These are phyloP conservation scores for Drosophila kambysellisi DNA, from an alignment of 2,888 invertebrate species.

Conservation along the genomic window DNA sequence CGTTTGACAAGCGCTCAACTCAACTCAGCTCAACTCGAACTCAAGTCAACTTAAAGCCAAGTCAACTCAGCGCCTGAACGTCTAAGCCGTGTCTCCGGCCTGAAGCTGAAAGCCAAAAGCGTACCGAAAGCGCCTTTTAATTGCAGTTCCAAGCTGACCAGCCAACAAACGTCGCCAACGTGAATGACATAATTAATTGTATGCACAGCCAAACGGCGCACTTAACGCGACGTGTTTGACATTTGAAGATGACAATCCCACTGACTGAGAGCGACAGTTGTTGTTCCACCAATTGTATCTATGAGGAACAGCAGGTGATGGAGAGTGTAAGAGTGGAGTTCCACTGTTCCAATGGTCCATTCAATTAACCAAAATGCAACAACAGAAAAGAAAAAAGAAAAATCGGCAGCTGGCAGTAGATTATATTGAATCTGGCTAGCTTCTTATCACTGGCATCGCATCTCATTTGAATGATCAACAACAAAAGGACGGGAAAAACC, in stretches of 20 bases:
- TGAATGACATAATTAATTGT: slow-evolving; percentile 83
- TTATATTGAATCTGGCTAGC: slow-evolving; percentile 15
- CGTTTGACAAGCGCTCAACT: slow-evolving; percentile 83
- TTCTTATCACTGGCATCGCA: slow-evolving; percentile 43
- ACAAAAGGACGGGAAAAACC: slow-evolving; percentile 33
- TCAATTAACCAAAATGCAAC: slow-evolving; percentile 41
- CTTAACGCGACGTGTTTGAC: slow-evolving; percentile 78
- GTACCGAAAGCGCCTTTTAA: slow-evolving; percentile 80
- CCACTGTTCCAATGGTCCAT: slow-evolving; percentile 16
- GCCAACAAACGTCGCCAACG: slow-evolving; percentile 58
- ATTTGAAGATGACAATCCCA: slow-evolving; percentile 75
- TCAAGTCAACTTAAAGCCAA: slow-evolving; percentile 58
- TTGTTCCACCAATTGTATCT: neutral
- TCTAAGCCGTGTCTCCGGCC: slow-evolving; percentile 51
- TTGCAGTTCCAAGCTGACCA: slow-evolving; percentile 62
- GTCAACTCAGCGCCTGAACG: slow-evolving; percentile 65
- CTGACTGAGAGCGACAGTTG: slow-evolving; percentile 38
- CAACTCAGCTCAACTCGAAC: slow-evolving; percentile 39
- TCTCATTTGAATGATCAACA: slow-evolving; percentile 60
- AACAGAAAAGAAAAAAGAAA: neutral
- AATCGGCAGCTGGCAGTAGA: slow-evolving; percentile 61
- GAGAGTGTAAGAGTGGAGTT: neutral
- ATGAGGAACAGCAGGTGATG: slow-evolving; percentile 33
- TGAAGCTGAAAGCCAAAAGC: slow-evolving; percentile 26
- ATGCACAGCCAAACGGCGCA: slow-evolving; percentile 65